Percentiles rank a stretch among this genome's conserved stretches.
These are phyloP conservation scores for Bombus polaris DNA, from an alignment of 1,140 invertebrate genomes.

Conservation along the genomic window DNA sequence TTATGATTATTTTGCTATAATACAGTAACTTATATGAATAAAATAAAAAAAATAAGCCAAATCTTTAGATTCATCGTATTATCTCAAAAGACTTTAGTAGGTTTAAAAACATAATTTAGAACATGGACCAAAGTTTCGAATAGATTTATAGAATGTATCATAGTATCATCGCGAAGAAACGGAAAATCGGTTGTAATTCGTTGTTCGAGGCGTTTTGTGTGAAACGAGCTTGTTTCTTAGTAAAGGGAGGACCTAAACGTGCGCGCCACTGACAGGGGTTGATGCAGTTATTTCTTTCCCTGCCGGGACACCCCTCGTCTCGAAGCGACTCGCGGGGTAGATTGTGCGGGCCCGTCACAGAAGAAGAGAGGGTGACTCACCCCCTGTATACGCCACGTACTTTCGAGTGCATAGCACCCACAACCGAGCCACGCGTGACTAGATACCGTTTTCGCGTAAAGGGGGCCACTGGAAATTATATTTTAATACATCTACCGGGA, in stretches of 20 bases:
- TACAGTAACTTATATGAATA: too few relatives aligned
- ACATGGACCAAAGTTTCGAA: not conserved
- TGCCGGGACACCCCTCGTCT: conserved; percentile 12
- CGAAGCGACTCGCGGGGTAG: conserved; percentile 56
- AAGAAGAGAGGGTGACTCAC: conserved; percentile 77
- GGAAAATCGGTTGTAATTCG: not conserved
- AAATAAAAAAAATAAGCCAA: too few relatives aligned
- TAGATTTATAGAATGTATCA: not conserved
- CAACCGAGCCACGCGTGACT: conserved; percentile 78
- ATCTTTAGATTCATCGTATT: too few relatives aligned
- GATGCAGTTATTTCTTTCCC: conserved; percentile 67
- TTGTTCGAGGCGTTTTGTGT: conserved; percentile 46
- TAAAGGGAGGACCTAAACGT: conserved; percentile 57
- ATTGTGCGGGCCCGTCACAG: conserved; percentile 40
- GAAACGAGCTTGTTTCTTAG: conserved; percentile 64
- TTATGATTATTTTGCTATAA: too few relatives aligned
- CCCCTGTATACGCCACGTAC: conserved; percentile 69
- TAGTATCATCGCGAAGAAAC: not conserved
- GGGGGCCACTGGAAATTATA: conserved; percentile 80
- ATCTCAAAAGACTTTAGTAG: not conserved
- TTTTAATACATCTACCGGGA: conserved; percentile 75
- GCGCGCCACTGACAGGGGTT: conserved; percentile 66
- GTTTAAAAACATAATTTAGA: not conserved
- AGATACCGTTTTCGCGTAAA: conserved; percentile 78
- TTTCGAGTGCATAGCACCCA: conserved; percentile 80